Evolutionary conservation across 2,888 invertebrate species (phyloP).

Genomic region (Tenthredo notha): DNA sequence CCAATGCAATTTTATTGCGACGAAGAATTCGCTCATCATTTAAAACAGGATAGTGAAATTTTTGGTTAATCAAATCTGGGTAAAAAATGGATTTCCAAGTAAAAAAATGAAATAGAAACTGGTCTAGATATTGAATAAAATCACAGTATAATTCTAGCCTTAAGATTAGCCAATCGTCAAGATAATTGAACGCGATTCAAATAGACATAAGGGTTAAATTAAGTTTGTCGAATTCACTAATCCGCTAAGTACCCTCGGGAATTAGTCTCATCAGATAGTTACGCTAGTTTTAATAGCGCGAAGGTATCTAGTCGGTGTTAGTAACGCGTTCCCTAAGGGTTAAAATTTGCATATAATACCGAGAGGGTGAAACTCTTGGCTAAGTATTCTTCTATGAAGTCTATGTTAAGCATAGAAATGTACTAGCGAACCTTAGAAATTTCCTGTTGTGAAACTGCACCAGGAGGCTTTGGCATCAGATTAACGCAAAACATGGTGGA

Average conservation of each 20-base stretch:
- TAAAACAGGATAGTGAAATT: neutral
- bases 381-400: neutral
- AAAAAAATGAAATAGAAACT: neutral
- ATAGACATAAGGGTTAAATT: neutral
- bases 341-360: slow-evolving; percentile 36
- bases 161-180: neutral
- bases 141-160: neutral
- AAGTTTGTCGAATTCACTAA: neutral
- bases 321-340: neutral
- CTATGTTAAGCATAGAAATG: neutral
- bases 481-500: slow-evolving; percentile 41
- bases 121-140: neutral
- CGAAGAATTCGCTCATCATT: neutral
- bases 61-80: neutral
- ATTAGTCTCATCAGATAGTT: slow-evolving; percentile 32
- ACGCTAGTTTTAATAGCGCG: slow-evolving; percentile 32
- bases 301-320: slow-evolving; percentile 12
- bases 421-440: neutral
- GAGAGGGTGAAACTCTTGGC: neutral
- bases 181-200: slow-evolving; percentile 18
- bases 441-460: slow-evolving; percentile 2
- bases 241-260: slow-evolving; percentile 7
- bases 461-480: slow-evolving; percentile 25
- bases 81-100: neutral
- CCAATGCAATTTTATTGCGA: neutral